phyloP scores from a whole-genome alignment of 2,113 vertebrate genomes.

The Microtus montanus region DNA sequence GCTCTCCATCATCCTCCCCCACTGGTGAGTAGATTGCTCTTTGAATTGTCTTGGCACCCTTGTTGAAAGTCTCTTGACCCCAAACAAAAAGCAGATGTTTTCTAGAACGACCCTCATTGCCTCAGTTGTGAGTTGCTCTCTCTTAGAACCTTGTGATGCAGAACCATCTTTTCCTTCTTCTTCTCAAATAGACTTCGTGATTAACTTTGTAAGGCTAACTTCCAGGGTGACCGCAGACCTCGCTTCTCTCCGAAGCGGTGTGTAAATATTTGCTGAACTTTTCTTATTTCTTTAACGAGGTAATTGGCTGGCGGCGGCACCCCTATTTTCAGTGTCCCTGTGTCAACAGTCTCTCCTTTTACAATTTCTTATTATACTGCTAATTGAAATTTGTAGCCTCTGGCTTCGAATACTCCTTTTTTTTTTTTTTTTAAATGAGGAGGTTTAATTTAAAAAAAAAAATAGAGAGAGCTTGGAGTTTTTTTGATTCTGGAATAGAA shows the following conservation, averaged over 20 bases:
- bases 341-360: conserved; percentile 48
- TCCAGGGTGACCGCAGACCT: conserved; percentile 31
- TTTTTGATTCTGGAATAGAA: neutral
- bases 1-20: neutral
- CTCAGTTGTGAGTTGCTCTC: neutral
- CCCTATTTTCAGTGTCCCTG: conserved; percentile 27
- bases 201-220: conserved; percentile 44
- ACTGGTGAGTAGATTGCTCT: neutral
- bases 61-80: neutral
- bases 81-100: neutral
- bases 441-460: conserved; percentile 43
- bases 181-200: conserved; percentile 49
- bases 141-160: neutral
- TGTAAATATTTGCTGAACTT: conserved; percentile 65
- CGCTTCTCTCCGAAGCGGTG: conserved; percentile 18
- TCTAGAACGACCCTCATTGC: neutral
- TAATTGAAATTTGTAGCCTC: conserved; percentile 35
- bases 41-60: neutral
- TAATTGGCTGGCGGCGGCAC: conserved; percentile 20
- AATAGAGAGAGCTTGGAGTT: neutral
- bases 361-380: conserved; percentile 14
- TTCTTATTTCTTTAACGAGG: conserved; percentile 29
- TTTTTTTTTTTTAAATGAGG: neutral
- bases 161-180: neutral
- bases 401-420: conserved; percentile 26